phyloP scores from a whole-genome alignment of 92 coral and sea anemone genomes.

The Ricordea florida region DNA sequence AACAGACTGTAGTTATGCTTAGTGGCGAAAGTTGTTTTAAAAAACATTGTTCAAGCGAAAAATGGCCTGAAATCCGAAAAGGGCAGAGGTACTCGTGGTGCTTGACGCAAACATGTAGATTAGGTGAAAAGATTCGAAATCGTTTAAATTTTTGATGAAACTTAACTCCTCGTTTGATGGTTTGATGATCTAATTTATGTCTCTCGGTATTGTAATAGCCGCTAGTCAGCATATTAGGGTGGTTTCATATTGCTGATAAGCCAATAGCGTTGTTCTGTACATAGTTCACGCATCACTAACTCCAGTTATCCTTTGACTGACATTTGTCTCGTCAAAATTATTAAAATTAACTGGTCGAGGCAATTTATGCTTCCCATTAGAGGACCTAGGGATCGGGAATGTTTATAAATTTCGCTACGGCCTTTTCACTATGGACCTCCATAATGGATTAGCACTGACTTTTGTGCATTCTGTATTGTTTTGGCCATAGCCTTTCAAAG shows the following conservation, averaged over 20 bases:
- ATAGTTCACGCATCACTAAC: constrained; percentile 31
- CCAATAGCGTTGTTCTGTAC: constrained; percentile 28
- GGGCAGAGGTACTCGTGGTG: background rate
- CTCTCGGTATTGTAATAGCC: background rate
- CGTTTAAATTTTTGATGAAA: constrained; percentile 15
- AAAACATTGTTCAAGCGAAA: no score
- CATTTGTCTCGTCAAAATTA: constrained; percentile 49
- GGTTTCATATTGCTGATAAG: constrained; percentile 39
- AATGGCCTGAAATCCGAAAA: background rate
- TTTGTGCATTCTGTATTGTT: background rate
- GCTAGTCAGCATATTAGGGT: constrained; percentile 14
- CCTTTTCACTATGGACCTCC: background rate
- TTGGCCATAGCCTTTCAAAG: constrained; percentile 6
- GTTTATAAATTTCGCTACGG: constrained; percentile 2
- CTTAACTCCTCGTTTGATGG: background rate
- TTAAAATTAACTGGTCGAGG: constrained; percentile 2
- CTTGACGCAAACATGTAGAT: background rate
- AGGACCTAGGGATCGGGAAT: background rate
- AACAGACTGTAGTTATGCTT: no score
- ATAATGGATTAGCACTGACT: background rate
- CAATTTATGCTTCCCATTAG: constrained; percentile 9
- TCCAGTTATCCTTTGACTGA: constrained; percentile 34
- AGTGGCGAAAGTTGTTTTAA: no score
- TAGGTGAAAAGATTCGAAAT: background rate
- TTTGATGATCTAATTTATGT: constrained; percentile 16